phyloP scores from a whole-genome alignment of 2,113 vertebrate genomes.

The Podarcis cretensis region DNA sequence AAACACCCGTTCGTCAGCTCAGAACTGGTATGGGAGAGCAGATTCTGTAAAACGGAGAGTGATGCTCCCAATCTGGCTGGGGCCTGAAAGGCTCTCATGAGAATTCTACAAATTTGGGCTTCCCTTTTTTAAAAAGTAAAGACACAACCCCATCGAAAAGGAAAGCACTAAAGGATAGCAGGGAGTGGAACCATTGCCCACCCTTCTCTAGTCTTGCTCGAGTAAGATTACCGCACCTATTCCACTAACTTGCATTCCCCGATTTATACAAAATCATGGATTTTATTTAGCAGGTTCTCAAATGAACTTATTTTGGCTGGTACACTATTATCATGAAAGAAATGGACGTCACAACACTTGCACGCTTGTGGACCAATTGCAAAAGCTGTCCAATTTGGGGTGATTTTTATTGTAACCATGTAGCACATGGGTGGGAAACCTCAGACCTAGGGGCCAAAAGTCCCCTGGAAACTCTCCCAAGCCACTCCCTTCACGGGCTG shows the following conservation, averaged over 20 bases:
- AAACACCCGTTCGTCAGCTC: conserved; percentile 36
- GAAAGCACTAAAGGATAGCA: neutral
- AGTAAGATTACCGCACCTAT: neutral
- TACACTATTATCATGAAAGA: neutral
- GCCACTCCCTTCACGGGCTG: too few species aligned
- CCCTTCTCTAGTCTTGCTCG: neutral
- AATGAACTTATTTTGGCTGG: neutral
- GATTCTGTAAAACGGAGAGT: neutral
- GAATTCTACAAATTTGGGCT: neutral
- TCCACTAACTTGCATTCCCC: neutral
- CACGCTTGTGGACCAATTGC: neutral
- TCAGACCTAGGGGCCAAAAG: too few species aligned
- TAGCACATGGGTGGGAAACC: too few species aligned
- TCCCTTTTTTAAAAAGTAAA: neutral
- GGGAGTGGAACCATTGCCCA: neutral
- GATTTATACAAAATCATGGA: neutral
- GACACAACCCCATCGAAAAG: neutral
- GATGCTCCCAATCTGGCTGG: neutral
- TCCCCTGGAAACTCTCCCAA: too few species aligned
- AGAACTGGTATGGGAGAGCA: conserved; percentile 29
- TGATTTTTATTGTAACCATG: neutral
- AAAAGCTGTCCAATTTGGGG: neutral
- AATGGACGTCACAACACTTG: neutral
- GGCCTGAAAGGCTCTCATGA: conserved; percentile 23
- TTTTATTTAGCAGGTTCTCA: neutral